These are phyloP conservation scores for Parnassius apollo DNA, from an alignment of 2,888 invertebrate genomes.

Conservation along the genomic window DNA sequence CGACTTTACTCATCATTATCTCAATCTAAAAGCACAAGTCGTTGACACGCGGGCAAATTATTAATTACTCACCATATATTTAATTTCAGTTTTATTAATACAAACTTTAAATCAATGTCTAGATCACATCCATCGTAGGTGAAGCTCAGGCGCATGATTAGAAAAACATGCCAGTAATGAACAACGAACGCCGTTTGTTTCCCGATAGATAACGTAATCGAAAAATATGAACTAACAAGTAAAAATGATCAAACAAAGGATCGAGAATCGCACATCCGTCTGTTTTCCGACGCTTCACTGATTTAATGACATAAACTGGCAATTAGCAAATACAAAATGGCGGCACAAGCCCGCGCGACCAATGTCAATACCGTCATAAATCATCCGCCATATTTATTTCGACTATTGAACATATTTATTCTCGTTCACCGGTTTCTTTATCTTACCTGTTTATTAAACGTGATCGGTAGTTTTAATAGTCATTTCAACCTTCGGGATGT, in stretches of 20 bases:
- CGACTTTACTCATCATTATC: no score
- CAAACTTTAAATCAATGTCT: slow-evolving; percentile 22
- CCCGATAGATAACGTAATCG: slow-evolving; percentile 21
- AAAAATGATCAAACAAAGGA: slow-evolving; percentile 27
- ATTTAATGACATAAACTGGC: slow-evolving; percentile 67
- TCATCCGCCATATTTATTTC: slow-evolving; percentile 76
- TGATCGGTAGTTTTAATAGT: slow-evolving; percentile 30
- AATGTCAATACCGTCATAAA: slow-evolving; percentile 71
- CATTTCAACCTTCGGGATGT: slow-evolving; percentile 20
- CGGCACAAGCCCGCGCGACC: slow-evolving; percentile 58
- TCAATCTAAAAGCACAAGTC: neutral
- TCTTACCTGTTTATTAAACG: slow-evolving; percentile 32
- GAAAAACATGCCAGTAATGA: slow-evolving; percentile 24
- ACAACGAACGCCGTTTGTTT: slow-evolving; percentile 26
- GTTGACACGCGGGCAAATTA: slow-evolving; percentile 6
- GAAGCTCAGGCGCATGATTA: slow-evolving; percentile 21
- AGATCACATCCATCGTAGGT: slow-evolving; percentile 14
- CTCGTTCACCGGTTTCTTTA: slow-evolving; percentile 36
- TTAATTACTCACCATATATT: slow-evolving; percentile 14
- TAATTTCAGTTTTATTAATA: slow-evolving; percentile 18
- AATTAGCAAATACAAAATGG: slow-evolving; percentile 73
- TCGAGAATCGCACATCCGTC: slow-evolving; percentile 38
- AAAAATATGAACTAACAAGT: slow-evolving; percentile 22
- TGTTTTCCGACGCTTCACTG: slow-evolving; percentile 55
- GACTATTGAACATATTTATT: slow-evolving; percentile 47